A percentile compares a stretch with the other conserved stretches of the same genome.
These are phyloP conservation scores for Bombus picipes DNA, from an alignment of 1,140 invertebrate species.

Conservation along the genomic window DNA sequence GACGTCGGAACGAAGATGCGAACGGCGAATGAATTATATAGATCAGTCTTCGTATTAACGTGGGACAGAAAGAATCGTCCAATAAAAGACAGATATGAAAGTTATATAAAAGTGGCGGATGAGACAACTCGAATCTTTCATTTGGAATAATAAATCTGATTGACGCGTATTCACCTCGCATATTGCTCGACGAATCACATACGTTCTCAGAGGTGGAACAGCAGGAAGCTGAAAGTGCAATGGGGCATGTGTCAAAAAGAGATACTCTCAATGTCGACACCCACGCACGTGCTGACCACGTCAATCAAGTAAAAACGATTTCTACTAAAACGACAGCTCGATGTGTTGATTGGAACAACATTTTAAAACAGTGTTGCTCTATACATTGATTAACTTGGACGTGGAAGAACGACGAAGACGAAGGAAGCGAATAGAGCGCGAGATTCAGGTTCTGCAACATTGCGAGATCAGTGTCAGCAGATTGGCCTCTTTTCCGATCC, in stretches of 20 bases:
- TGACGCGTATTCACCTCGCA: slow-evolving; percentile 37
- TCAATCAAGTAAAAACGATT: neutral
- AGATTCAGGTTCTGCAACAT: slow-evolving; percentile 10
- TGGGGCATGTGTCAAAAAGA: slow-evolving; percentile 43
- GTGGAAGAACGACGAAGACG: neutral
- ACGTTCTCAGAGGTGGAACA: slow-evolving; percentile 48
- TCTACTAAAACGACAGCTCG: neutral
- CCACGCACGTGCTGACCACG: neutral
- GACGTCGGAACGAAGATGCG: neutral
- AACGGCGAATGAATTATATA: neutral
- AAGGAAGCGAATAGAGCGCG: neutral
- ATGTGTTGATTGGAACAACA: neutral
- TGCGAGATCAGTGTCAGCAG: slow-evolving; percentile 43
- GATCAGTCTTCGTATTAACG: neutral
- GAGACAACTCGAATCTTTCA: slow-evolving; percentile 10
- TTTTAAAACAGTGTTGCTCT: neutral
- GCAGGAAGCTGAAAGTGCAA: slow-evolving; percentile 44
- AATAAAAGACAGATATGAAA: neutral
- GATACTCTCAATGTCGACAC: slow-evolving; percentile 30
- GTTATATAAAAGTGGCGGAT: neutral
- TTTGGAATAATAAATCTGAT: slow-evolving; percentile 43
- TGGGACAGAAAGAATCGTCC: neutral
- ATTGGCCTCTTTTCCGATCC: slow-evolving; percentile 38
- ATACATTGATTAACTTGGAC: neutral
- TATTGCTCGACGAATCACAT: slow-evolving; percentile 34